Evolutionary conservation across 1,140 invertebrate genomes (phyloP).

Genomic region (Glossosoma conforme): DNA sequence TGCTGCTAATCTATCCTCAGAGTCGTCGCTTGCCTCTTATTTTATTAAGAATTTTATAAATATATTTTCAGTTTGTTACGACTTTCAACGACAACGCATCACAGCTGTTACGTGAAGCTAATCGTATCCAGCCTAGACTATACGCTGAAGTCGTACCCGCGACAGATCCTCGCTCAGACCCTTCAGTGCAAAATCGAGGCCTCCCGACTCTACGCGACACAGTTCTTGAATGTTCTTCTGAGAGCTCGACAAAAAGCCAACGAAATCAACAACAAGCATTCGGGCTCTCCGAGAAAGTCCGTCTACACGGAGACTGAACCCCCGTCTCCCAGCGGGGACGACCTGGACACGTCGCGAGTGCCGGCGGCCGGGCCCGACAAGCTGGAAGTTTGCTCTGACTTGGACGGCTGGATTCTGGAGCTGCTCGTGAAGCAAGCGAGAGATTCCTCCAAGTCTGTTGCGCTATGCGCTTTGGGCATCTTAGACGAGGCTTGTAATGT

Average conservation of each 20-base stretch:
- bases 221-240: slow-evolving; percentile 81
- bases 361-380: background rate
- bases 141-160: slow-evolving; percentile 61
- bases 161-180: slow-evolving; percentile 69
- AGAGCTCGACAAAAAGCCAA: slow-evolving; percentile 58
- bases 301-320: slow-evolving; percentile 4
- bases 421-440: slow-evolving; percentile 75
- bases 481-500: slow-evolving; percentile 92
- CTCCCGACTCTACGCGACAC: slow-evolving; percentile 82
- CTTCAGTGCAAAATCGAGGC: slow-evolving; percentile 62
- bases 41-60: no score
- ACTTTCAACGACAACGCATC: slow-evolving; percentile 74
- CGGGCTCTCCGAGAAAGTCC: slow-evolving; percentile 3
- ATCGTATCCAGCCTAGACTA: slow-evolving; percentile 89
- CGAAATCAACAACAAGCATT: slow-evolving; percentile 39
- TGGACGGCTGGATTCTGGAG: slow-evolving; percentile 77
- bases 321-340: background rate
- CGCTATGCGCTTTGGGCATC: slow-evolving; percentile 71
- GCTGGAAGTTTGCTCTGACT: slow-evolving; percentile 46
- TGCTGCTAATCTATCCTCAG: background rate
- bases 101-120: slow-evolving; percentile 89
- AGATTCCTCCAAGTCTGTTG: slow-evolving; percentile 71
- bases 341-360: slow-evolving; percentile 8
- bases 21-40: no score
- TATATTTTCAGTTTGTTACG: slow-evolving; percentile 64